Conservation (phyloP, 1,140 invertebrate species). For the Meteorus sp. region DNA sequence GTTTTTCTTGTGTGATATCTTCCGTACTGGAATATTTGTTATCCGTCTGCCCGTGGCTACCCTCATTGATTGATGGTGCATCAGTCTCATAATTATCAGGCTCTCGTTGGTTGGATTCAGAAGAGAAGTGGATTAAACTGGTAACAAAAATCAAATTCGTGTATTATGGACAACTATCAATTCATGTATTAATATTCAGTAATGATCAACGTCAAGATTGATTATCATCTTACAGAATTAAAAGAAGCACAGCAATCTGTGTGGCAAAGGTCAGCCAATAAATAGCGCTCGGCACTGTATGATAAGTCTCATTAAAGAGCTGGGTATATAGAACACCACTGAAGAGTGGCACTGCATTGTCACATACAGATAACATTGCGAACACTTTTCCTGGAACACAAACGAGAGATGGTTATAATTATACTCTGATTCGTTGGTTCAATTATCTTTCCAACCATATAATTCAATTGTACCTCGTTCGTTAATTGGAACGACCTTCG, state of each 20-base stretch:
- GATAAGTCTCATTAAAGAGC: constrained; percentile 68
- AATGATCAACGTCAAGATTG: no score
- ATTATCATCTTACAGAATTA: constrained; percentile 70
- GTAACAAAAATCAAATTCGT: neutral
- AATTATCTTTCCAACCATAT: neutral
- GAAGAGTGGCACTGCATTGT: constrained; percentile 73
- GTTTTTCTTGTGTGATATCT: no score
- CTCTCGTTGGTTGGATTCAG: constrained; percentile 1
- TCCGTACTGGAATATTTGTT: neutral
- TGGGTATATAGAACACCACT: constrained; percentile 71
- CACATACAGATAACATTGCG: constrained; percentile 72
- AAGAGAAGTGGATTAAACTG: constrained; percentile 13
- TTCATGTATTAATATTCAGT: no score
- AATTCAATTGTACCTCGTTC: constrained; percentile 65
- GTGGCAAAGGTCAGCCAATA: constrained; percentile 72
- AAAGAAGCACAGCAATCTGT: constrained; percentile 65
- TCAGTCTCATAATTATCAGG: neutral
- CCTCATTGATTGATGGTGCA: neutral
- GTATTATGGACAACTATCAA: no score
- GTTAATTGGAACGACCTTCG: constrained; percentile 67
- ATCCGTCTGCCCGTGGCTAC: neutral
- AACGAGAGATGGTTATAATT: constrained; percentile 3
- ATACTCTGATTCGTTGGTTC: neutral
- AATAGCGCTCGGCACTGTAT: constrained; percentile 61
- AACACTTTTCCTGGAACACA: constrained; percentile 68